phyloP scores from a whole-genome alignment of 2,113 vertebrate genomes.

The Marmota flaviventris region DNA sequence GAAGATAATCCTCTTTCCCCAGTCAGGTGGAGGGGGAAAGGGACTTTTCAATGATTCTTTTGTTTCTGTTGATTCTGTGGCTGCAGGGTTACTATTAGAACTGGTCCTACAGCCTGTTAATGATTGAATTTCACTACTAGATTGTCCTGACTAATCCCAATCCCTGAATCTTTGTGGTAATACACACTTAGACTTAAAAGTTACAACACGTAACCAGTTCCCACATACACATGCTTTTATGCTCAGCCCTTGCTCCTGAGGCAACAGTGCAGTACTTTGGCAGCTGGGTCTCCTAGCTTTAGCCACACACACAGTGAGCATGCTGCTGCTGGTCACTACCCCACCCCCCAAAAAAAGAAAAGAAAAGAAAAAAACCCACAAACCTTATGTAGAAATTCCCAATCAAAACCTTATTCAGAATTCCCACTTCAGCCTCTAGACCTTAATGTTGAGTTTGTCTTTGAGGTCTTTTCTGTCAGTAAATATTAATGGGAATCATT shows the following conservation, averaged over 20 bases:
- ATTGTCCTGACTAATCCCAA: neutral
- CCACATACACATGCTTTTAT: neutral
- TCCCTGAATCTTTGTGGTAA: neutral
- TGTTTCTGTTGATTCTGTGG: neutral
- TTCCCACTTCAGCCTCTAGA: neutral
- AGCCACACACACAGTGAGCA: neutral
- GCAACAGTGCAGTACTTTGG: neutral
- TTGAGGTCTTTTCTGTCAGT: neutral
- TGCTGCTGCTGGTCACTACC: rapidly evolving
- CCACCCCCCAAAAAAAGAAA: no score
- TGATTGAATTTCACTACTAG: neutral
- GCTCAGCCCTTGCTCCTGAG: neutral
- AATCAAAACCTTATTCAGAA: neutral
- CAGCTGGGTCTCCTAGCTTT: neutral
- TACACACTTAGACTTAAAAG: neutral
- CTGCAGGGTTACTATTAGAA: neutral
- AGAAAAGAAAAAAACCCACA: no score
- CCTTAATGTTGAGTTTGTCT: neutral
- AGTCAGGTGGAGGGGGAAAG: neutral
- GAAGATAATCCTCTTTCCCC: neutral
- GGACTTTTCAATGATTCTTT: neutral
- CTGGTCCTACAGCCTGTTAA: rapidly evolving
- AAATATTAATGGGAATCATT: neutral
- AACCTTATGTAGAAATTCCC: no score
- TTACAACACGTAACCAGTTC: no score